Evolutionary conservation across 2,113 vertebrate genomes (phyloP), one percentile per base, ranked within the genome.

Genomic region (Cynoglossus semilaevis): DNA sequence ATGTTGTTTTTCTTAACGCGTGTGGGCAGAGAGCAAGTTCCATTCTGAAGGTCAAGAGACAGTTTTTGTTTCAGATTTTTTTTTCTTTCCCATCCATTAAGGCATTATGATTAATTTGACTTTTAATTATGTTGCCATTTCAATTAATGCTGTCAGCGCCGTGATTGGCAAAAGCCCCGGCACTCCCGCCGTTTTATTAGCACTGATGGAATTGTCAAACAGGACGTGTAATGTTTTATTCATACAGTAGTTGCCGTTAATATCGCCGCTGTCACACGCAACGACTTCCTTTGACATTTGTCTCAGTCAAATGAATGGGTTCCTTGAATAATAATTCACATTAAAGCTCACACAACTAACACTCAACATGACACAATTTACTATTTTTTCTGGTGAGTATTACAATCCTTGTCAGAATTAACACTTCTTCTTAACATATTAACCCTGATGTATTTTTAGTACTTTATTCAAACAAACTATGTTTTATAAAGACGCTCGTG

Each of bases 111-210:
- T 85, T 87, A 89, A 90, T 88, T 85, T 76, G 75, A 88, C 88
- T 89, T 89, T 88, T 89, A 89, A 90, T 89, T 80, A 88, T 68
- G 80, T 74, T 79, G 81, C 70, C 79, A 78, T 86, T 88, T 89
- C 84, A 89, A 88, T 88, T 87, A 88, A 88, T 81, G 72, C 73
- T 72, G 78, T 85, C 86, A 86, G 79, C 67, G 60, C 64, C 72
- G 74, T 67, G 82, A 85, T 83, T 77, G 82, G 81, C 74, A 51
- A 82, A 78, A 68, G 76, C 67, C 67, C 67, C 69, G 74, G 74
- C 58, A 76, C 44, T 49, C 70, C 76, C 56, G 10, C 56, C 46
- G 73, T 84, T 88, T 88, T 84, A 87, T 87, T 82, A 87, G 83
- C 76, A 60, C 64, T 69, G 81, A 86, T 85, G 84, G 80, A 82